phyloP scores from a whole-genome alignment of 1,140 invertebrate genomes.

The Pomacea maculata region DNA sequence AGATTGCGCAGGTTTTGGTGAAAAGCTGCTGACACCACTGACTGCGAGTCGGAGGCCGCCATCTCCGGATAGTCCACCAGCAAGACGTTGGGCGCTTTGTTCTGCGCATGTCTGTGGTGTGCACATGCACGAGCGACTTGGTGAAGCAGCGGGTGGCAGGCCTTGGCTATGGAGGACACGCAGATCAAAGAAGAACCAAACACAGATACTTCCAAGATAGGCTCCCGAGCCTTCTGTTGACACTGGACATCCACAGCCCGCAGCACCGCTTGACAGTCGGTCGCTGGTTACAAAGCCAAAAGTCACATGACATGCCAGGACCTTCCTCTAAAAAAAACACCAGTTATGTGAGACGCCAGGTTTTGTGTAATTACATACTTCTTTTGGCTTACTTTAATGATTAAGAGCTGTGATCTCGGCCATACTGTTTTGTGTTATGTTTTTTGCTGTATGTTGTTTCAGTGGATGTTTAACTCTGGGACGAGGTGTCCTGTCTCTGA shows the following conservation, averaged over 20 bases:
- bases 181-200: conserved; percentile 3
- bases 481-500: too few relatives aligned
- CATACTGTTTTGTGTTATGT: too few relatives aligned
- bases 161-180: conserved; percentile 9
- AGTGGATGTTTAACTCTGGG: too few relatives aligned
- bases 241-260: not conserved
- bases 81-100: conserved; percentile 15
- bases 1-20: conserved; percentile 15
- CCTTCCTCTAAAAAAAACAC: too few relatives aligned
- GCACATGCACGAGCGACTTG: not conserved
- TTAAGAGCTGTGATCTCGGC: too few relatives aligned
- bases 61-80: conserved; percentile 15
- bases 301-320: too few relatives aligned
- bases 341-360: too few relatives aligned
- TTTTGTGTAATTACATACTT: too few relatives aligned
- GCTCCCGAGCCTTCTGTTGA: not conserved
- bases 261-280: conserved; percentile 1
- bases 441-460: too few relatives aligned
- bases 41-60: not conserved
- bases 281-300: not conserved
- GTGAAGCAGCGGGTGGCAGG: conserved; percentile 4
- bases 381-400: too few relatives aligned
- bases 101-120: not conserved
- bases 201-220: conserved; percentile 7
- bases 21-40: conserved; percentile 11